Evolutionary conservation across 2,797 vertebrate species (phyloP).

Genomic region (Kryptopterus vitreolus): DNA sequence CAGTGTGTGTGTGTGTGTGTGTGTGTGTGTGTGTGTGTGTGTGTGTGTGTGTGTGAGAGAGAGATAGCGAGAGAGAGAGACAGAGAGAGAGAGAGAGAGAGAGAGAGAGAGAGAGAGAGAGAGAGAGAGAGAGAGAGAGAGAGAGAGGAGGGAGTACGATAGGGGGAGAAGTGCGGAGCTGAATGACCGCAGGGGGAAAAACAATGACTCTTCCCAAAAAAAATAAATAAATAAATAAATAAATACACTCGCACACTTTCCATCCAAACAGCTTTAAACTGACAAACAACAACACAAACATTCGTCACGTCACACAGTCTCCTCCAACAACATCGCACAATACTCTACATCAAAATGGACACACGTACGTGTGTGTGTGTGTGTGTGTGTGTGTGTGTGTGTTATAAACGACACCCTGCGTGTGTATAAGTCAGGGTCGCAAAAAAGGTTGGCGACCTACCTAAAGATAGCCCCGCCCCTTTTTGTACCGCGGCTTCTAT

Average conservation of each 20-base stretch:
- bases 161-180: constrained; percentile 14
- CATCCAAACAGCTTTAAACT: constrained; percentile 45
- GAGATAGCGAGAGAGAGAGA: neutral
- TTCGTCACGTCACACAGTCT: neutral
- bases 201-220: constrained; percentile 40
- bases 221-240: too few relatives aligned
- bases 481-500: too few relatives aligned
- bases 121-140: constrained; percentile 3
- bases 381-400: neutral
- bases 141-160: constrained; percentile 7
- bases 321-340: neutral
- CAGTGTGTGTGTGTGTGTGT: constrained; percentile 5
- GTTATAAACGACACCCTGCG: neutral
- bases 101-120: neutral
- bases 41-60: neutral
- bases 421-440: neutral
- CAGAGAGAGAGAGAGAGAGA: neutral
- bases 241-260: constrained; percentile 31
- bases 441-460: too few relatives aligned
- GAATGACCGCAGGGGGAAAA: constrained; percentile 38
- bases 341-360: too few relatives aligned
- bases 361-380: neutral
- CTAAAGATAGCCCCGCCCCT: too few relatives aligned
- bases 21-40: neutral
- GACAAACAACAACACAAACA: constrained; percentile 18